Base-by-base conservation (phyloP, 1,140 invertebrate genomes). In the Procambarus virginalis region DNA sequence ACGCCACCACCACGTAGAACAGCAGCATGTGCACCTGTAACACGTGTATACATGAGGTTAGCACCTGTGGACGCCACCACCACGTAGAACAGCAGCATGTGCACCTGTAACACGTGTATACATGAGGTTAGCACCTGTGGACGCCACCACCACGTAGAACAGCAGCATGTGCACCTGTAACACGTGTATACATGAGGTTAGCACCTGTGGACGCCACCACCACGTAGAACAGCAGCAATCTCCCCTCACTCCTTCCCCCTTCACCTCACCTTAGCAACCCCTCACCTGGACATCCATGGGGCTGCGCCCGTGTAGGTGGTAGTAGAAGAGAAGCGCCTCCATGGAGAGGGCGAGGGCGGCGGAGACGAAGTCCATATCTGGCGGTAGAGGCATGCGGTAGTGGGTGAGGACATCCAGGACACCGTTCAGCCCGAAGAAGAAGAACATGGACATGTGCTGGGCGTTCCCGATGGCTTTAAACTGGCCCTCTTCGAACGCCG, bases 371-470 rank as follows among this genome's bases (percentile, higher is more conserved):
- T 95, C 94, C 3, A 94, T 92, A 86, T 94, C 93, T 0, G 94
- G 92, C 3, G 94, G 94, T 2, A 94, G 85, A 58, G 93, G 92
- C 64, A 92, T 91, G 51, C 92, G 92, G 91, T 93, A 94, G 92
- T 93, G 93, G 84, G 93, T 92, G 1, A 94, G 58, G 2, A 95
- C 91, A 78, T 95, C 95, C 14, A 95, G 86, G 0, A 94, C 91
- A 48, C 94, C 94, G 51, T 93, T 93, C 17, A 95, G 79, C 20
- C 94, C 94, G 91, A 95, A 95, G 90, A 94, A 94, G 92, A 94
- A 94, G 92, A 94, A 95, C 95, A 95, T 95, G 2, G 95, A 95
- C 20, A 94, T 94, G 91, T 95, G 95, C 89, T 95, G 95, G 48
- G 93, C 93, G 93, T 95, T 95, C 9, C 93, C 94, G 86, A 93